Base-by-base conservation (phyloP, 2,888 invertebrate species). In the Drosophila antonietae region DNA sequence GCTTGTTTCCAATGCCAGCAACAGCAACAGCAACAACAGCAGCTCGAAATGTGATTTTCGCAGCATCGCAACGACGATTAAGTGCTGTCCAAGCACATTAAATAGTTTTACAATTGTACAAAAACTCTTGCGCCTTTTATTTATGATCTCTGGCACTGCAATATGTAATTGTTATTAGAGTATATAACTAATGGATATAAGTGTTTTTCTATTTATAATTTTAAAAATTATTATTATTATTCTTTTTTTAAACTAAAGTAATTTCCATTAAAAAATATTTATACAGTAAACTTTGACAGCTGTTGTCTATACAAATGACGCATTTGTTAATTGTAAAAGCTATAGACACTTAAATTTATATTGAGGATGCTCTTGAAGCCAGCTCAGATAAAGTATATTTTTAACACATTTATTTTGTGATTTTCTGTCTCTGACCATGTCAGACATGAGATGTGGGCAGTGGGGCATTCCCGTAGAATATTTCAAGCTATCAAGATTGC, bases 1-100 rank as follows among this genome's bases (percentile, higher is more conserved):
- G 72, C 73, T 81, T 74, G 74, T 78, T 71, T 73, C 76, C 58
- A 75, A 75, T 63, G 68, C 62, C 68, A 55, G 53, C 67, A 57
- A 35, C 35, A 58, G n/a, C 47, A 41, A 12, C 43, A 43, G 10
- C 65, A 57, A 20, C 39, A 55, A 9, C 47, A 44, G 51, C 20
- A 69, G 43, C 51, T 43, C 75, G 63, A 52, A 81, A 79, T 72
- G 64, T 64, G 68, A 74, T 79, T 81, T 73, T 60, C 9, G 52
- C 49, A 44, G 47, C 60, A 41, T 51, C 28, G 63, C 70, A 58
- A 60, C 61, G 28, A 44, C 72, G 73, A 71, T 72, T 75, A 71
- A 57, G 43, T 62, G 53, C 41, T 53, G 44, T 37, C 28, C 20
- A 28, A 37, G 28, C 46, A 43, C 55, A 39, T 39, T 57, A n/a